Conservation (phyloP, 2,113 vertebrate species). For the Thalassarche chlororhynchos region DNA sequence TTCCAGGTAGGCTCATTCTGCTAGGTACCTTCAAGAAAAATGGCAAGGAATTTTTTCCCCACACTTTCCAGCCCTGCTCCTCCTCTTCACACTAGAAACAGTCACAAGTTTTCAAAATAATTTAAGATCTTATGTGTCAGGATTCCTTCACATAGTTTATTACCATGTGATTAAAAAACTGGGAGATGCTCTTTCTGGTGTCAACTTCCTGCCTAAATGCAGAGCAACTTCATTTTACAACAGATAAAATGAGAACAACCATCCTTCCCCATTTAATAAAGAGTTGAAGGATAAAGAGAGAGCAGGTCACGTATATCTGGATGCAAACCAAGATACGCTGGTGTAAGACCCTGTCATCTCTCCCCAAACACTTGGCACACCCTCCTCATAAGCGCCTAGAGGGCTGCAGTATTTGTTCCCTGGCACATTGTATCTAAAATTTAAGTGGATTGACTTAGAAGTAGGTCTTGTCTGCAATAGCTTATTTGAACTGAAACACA, state of each 20-base stretch:
- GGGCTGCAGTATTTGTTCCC: not conserved
- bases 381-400: not conserved
- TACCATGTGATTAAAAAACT: not conserved
- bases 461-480: not conserved
- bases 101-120: not conserved
- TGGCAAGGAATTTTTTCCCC: not conserved
- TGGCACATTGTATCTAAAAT: not conserved
- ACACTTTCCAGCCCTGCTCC: not conserved
- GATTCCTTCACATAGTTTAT: not conserved
- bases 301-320: not conserved
- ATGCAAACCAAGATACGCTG: not conserved
- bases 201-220: not conserved
- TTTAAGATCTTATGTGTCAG: not conserved
- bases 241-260: not conserved
- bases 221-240: not conserved
- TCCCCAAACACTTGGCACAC: not conserved
- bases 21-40: not conserved
- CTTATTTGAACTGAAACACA: not conserved
- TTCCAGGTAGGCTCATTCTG: not conserved
- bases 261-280: not conserved
- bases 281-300: not conserved
- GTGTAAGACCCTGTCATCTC: not conserved
- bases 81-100: not conserved
- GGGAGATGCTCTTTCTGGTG: not conserved
- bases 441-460: not conserved